These are phyloP conservation scores for Geothlypis trichas DNA, from an alignment of 2,113 vertebrate species.

Conservation along the genomic window DNA sequence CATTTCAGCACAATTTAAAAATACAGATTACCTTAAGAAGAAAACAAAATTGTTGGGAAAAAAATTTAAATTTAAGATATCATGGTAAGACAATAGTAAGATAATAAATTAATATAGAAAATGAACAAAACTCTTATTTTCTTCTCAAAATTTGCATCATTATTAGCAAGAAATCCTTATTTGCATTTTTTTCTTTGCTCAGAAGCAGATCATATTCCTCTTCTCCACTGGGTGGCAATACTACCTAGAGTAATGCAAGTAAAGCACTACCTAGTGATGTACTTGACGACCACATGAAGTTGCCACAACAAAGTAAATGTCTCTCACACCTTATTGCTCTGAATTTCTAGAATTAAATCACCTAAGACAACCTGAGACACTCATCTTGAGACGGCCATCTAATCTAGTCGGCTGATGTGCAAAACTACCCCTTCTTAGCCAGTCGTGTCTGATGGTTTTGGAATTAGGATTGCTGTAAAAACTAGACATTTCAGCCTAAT, in stretches of 20 bases:
- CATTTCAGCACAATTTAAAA: not conserved
- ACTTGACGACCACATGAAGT: not conserved
- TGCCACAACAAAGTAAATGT: not conserved
- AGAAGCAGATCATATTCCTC: not conserved
- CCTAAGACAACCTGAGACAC: not conserved
- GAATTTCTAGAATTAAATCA: not conserved
- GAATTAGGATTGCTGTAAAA: not conserved
- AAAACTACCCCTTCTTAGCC: not conserved
- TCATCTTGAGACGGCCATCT: not conserved
- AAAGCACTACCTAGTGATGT: not conserved
- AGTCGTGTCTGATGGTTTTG: not conserved
- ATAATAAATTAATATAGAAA: not conserved
- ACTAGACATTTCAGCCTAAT: not conserved
- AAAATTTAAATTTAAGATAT: not conserved
- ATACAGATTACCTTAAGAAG: not conserved
- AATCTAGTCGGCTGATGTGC: not conserved
- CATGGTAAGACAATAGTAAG: not conserved
- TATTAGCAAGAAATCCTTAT: not conserved
- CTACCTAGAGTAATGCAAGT: not conserved
- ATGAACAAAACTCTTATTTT: not conserved
- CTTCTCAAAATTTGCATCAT: not conserved
- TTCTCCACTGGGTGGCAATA: constrained; percentile 66
- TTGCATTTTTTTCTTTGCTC: not conserved
- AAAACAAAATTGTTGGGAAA: not conserved
- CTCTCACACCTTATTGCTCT: not conserved